Percentiles rank a stretch among this genome's conserved stretches.
These are phyloP conservation scores for Pomatostomus ruficeps DNA, from an alignment of 2,113 vertebrate species.

Conservation along the genomic window DNA sequence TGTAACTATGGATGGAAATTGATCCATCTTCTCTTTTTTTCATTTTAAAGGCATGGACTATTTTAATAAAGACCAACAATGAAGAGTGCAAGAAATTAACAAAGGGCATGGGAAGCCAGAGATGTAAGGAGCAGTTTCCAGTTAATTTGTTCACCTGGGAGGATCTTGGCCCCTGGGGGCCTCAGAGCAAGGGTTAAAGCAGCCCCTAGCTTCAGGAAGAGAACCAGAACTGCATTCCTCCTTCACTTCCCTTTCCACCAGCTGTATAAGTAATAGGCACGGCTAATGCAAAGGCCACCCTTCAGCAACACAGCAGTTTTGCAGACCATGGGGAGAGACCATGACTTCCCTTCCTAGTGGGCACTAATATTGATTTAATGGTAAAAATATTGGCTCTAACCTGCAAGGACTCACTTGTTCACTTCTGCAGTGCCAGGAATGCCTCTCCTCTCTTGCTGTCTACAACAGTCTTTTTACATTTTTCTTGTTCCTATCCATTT, in stretches of 20 bases:
- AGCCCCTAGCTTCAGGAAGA: neutral
- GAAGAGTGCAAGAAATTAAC: neutral
- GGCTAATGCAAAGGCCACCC: neutral
- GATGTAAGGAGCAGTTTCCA: neutral
- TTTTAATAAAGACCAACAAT: constrained; percentile 17
- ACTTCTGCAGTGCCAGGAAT: fast-evolving
- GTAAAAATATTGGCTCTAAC: neutral
- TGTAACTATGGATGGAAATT: constrained; percentile 30
- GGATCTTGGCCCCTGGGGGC: neutral
- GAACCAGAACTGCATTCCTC: neutral
- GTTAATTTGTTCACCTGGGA: neutral
- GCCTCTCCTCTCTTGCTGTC: neutral
- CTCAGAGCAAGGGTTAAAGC: neutral
- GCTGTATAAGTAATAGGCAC: neutral
- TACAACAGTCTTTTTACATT: neutral
- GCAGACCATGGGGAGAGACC: neutral
- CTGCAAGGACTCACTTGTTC: neutral
- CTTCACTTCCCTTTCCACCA: neutral
- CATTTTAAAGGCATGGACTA: neutral
- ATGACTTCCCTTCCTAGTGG: neutral
- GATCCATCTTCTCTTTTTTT: neutral
- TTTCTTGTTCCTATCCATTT: neutral
- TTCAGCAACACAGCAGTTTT: neutral
- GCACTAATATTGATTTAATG: neutral
- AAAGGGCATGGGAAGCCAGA: neutral